These are phyloP conservation scores for Salmo trutta DNA, from an alignment of 2,797 vertebrate genomes.

Conservation along the genomic window DNA sequence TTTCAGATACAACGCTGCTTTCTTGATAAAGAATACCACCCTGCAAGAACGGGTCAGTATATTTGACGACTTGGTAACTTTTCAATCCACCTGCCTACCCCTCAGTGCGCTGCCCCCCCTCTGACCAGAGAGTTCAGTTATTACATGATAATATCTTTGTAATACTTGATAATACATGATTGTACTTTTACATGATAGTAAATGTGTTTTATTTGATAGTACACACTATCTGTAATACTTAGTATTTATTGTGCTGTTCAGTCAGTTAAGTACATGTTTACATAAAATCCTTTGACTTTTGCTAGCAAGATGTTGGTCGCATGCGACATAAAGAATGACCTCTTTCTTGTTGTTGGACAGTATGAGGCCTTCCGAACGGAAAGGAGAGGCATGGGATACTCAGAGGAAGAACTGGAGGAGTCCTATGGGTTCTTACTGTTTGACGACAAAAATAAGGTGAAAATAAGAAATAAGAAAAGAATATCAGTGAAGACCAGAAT, in stretches of 20 bases:
- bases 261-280: too few relatives aligned
- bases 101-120: too few relatives aligned
- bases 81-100: too few relatives aligned
- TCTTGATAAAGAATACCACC: constrained; percentile 63
- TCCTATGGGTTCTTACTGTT: constrained; percentile 82
- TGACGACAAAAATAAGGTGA: constrained; percentile 78
- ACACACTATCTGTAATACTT: too few relatives aligned
- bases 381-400: constrained; percentile 73
- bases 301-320: too few relatives aligned
- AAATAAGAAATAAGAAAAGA: constrained; percentile 29
- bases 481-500: background rate
- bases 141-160: background rate
- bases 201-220: too few relatives aligned
- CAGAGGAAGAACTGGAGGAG: constrained; percentile 81
- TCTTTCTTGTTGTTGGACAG: constrained; percentile 59
- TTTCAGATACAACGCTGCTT: constrained; percentile 71
- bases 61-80: too few relatives aligned
- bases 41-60: constrained; percentile 80
- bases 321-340: background rate
- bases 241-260: too few relatives aligned
- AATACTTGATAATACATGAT: background rate
- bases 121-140: too few relatives aligned
- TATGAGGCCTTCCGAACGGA: constrained; percentile 73
- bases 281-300: too few relatives aligned
- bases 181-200: background rate